Base-by-base conservation (phyloP, 1,140 invertebrate species). In the Spodoptera litura region DNA sequence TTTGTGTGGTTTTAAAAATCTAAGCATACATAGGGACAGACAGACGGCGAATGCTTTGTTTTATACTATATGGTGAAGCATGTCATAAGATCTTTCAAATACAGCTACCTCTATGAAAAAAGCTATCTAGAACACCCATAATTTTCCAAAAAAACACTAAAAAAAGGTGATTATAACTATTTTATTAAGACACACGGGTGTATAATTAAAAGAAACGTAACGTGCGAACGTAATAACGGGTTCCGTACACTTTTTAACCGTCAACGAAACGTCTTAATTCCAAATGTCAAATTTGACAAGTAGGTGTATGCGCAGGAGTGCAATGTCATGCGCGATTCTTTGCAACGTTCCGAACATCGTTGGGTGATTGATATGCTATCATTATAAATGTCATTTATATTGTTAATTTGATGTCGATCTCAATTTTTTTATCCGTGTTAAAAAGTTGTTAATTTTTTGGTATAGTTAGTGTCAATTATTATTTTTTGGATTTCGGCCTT, bases 201-300 rank as follows among this genome's bases (percentile, higher is more conserved):
- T 86, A 71, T 87, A 82, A 88, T 85, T 86, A 87, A 84, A 78
- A 78, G 11, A n/a, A 76, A 75, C 80, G 75, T 78, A 84, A 83
- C 59, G 85, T 82, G 83, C 82, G 62, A 84, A 85, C 64, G 20
- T 86, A 89, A 88, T 89, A 73, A 83, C 25, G 44, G 85, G 82
- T 84, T 83, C 80, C 80, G 81, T 84, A 44, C 73, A 59, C 31
- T 58, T 76, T 81, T 74, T 83, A 85, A 85, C 87, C 81, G 74
- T 77, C 80, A 51, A 64, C 58, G 77, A 71, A 81, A 85, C 81
- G 76, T 87, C 82, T 87, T 83, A 82, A 82, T 85, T 81, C 44
- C 78, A 83, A 83, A 83, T 85, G 85, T 85, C 87, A 83, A 76
- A 81, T 75, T 82, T 87, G 86, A 88, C 83, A 84, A 66, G 77